Base-by-base conservation (phyloP, 2,888 invertebrate species). In the Protophormia terraenovae region DNA sequence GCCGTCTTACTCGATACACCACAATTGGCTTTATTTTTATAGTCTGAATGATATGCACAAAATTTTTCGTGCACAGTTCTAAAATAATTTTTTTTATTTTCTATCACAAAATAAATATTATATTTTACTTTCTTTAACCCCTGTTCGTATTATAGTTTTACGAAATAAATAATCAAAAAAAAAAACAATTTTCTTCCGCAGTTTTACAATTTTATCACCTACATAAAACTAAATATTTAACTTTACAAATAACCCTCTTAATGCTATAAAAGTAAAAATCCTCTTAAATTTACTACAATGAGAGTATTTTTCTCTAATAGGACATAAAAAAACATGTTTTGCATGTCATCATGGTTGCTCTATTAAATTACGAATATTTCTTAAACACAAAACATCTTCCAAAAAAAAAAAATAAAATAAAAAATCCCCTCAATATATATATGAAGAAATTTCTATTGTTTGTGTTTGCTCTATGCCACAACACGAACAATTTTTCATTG, bases 331-430 rank as follows among this genome's bases (percentile, higher is more conserved):
- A 47, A 64, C 47, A 64, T 55, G 53, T 75, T 73, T 67, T 81
- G 80, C 77, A 72, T 84, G 58, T 77, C 80, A 77, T 84, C 53
- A 53, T 32, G 22, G 12, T 27, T 62, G 38, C 41, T 50, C n/a
- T 35, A 64, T 35, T 1, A 64, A 38, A 75, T 27, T 29, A 35
- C 58, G 14, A 72, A 19, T 29, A 72, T 45, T 60, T 19, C 35
- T 64, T 41, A 41, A 27, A 16, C 24, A 64, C 53, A 35, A 35
- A 19, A 35, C 41, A 16, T 24, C n/a, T n/a, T n/a, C n/a, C 16
- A 64, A 38, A 27, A 38, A 71, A 41, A 55, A 22, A 4, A 32
- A 71, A n/a, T 2, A 58, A 12, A 6, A 22, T 6, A 35, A 35
- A 16, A 71, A 50, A 32, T 45, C n/a, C 12, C 12, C 16, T n/a